These are phyloP conservation scores for Siniperca chuatsi DNA, from an alignment of 2,113 vertebrate species.

Conservation along the genomic window DNA sequence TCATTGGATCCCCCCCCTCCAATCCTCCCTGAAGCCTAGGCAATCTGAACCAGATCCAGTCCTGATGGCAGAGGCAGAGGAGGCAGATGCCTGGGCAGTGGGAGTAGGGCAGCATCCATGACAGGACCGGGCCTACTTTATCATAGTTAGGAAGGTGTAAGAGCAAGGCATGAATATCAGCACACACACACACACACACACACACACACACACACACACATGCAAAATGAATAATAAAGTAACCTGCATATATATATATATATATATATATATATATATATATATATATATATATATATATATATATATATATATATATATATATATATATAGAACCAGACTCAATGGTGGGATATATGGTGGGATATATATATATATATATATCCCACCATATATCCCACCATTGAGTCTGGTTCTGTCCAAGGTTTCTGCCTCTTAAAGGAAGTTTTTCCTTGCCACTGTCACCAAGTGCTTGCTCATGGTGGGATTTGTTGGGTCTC, in stretches of 20 bases:
- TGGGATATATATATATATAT: too few species aligned
- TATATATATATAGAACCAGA: too few species aligned
- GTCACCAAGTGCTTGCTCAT: too few species aligned
- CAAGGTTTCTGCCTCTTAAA: too few species aligned
- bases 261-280: too few species aligned
- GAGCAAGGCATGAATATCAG: slow-evolving; percentile 63
- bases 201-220: not conserved
- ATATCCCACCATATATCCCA: too few species aligned
- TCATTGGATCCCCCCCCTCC: not conserved
- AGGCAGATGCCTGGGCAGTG: slow-evolving; percentile 77
- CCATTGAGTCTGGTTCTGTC: too few species aligned
- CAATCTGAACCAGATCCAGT: slow-evolving; percentile 68
- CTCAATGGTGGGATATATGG: too few species aligned
- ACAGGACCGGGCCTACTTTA: slow-evolving; percentile 49
- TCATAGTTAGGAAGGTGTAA: slow-evolving; percentile 68
- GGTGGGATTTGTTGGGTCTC: too few species aligned
- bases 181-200: slow-evolving; percentile 15
- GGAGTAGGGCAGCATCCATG: slow-evolving; percentile 66
- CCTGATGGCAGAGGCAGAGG: slow-evolving; percentile 68
- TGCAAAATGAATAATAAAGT: not conserved
- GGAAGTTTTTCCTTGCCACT: too few species aligned
- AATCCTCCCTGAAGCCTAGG: slow-evolving; percentile 20
- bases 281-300: too few species aligned
- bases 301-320: too few species aligned
- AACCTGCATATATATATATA: not conserved